Percentiles rank a stretch among this genome's conserved stretches.
Evolutionary conservation across 2,113 vertebrate genomes (phyloP).

Genomic region (Myiagra hebetior): DNA sequence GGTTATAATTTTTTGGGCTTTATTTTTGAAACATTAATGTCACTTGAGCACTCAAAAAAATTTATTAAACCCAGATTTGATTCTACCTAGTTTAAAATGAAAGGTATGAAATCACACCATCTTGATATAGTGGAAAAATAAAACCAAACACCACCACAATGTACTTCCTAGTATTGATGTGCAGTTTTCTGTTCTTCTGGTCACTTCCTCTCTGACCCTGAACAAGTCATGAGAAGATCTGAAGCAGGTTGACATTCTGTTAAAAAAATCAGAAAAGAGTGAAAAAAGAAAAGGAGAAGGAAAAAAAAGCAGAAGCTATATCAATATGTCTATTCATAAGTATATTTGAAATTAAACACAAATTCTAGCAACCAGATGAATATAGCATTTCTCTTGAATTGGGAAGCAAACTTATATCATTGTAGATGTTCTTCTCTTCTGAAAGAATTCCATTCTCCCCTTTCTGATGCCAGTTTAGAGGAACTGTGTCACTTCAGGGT

Average conservation of each 20-base stretch:
- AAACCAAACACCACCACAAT: accelerated
- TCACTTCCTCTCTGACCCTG: not conserved
- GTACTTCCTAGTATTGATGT: not conserved
- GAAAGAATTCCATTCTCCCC: not conserved
- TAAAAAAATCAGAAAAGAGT: not conserved
- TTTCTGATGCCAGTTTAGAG: not conserved
- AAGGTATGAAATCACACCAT: not conserved
- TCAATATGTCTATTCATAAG: not conserved
- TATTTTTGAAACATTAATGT: not conserved
- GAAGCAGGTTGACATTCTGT: not conserved
- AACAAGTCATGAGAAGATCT: not conserved
- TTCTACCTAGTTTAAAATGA: not conserved
- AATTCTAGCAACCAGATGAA: not conserved
- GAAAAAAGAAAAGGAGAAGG: accelerated
- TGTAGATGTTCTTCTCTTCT: not conserved
- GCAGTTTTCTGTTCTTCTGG: not conserved
- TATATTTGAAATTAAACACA: not conserved
- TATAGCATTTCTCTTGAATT: not conserved
- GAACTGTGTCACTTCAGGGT: not conserved
- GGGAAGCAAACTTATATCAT: not conserved
- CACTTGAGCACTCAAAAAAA: not conserved
- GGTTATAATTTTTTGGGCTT: not conserved
- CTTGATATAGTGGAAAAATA: not conserved
- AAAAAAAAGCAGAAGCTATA: accelerated
- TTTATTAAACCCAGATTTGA: not conserved